These are phyloP conservation scores for Scolanthus callimorphus DNA, from an alignment of 92 coral and sea anemone genomes.

Conservation along the genomic window DNA sequence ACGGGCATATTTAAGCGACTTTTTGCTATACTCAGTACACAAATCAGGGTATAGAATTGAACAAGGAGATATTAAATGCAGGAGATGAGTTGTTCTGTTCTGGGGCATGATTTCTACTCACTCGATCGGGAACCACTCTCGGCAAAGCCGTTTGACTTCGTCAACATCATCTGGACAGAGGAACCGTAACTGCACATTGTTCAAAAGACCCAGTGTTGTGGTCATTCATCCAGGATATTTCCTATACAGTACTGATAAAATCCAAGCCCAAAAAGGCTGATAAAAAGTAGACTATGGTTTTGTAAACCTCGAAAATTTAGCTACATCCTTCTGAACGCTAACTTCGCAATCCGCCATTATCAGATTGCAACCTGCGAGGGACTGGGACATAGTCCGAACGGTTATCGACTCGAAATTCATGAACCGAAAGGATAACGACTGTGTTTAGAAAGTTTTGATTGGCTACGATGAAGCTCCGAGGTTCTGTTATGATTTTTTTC, in stretches of 20 bases:
- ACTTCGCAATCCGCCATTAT: slow-evolving; percentile 21
- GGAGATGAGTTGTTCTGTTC: no score
- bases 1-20: no score
- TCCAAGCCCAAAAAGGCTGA: not conserved
- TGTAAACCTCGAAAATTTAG: not conserved
- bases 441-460: no score
- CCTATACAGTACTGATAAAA: slow-evolving; percentile 25
- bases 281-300: slow-evolving; percentile 9
- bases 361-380: not conserved
- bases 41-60: no score
- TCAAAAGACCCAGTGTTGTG: slow-evolving; percentile 91
- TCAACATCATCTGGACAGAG: slow-evolving; percentile 85
- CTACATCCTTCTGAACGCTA: not conserved
- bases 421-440: no score
- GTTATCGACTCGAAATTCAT: no score
- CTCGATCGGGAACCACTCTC: slow-evolving; percentile 99
- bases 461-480: no score
- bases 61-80: no score
- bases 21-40: no score
- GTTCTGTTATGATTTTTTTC: no score
- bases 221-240: slow-evolving; percentile 73
- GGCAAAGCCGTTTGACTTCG: slow-evolving; percentile 93
- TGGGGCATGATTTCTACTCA: no score
- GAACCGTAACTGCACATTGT: slow-evolving; percentile 93
- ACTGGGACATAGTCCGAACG: no score